Evolutionary conservation across 2,113 vertebrate species (phyloP).

Genomic region (Chitala chitala): DNA sequence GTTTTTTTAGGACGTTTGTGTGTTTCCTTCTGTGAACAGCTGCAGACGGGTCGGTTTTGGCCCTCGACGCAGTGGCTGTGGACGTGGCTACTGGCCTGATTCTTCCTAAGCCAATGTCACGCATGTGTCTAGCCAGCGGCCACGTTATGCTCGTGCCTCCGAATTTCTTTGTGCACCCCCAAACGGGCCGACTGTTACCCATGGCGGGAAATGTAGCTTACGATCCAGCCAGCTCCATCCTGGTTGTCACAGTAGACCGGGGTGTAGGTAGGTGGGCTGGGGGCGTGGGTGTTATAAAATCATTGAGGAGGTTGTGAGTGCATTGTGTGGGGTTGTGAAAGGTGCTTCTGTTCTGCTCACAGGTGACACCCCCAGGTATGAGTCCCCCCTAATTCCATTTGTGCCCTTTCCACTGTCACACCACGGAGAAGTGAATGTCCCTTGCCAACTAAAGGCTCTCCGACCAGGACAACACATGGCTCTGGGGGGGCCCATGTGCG

Average conservation of each 20-base stretch:
- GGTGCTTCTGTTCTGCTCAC: neutral
- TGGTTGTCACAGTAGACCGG: conserved; percentile 64
- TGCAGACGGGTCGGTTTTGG: conserved; percentile 49
- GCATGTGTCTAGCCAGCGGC: conserved; percentile 62
- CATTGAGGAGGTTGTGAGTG: neutral
- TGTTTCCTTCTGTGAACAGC: conserved; percentile 40
- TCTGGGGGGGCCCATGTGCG: conserved; percentile 70
- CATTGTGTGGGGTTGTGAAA: neutral
- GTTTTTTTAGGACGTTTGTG: neutral
- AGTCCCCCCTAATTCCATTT: conserved; percentile 67
- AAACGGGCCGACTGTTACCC: conserved; percentile 70
- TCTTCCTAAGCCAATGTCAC: conserved; percentile 54
- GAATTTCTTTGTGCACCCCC: conserved; percentile 72
- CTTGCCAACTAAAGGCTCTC: conserved; percentile 55
- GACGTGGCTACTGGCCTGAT: conserved; percentile 65
- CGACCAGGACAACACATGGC: conserved; percentile 55
- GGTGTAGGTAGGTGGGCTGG: conserved; percentile 43
- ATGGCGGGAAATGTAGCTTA: conserved; percentile 73
- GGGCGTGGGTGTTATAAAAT: too few relatives aligned
- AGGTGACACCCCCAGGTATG: conserved; percentile 62
- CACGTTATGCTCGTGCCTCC: conserved; percentile 60
- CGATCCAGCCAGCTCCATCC: conserved; percentile 58
- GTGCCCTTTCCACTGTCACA: conserved; percentile 68
- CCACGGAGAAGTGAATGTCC: conserved; percentile 52
- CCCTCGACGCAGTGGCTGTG: conserved; percentile 39